Base-by-base conservation (phyloP, 2,888 invertebrate genomes). In the Escarpia spicata region DNA sequence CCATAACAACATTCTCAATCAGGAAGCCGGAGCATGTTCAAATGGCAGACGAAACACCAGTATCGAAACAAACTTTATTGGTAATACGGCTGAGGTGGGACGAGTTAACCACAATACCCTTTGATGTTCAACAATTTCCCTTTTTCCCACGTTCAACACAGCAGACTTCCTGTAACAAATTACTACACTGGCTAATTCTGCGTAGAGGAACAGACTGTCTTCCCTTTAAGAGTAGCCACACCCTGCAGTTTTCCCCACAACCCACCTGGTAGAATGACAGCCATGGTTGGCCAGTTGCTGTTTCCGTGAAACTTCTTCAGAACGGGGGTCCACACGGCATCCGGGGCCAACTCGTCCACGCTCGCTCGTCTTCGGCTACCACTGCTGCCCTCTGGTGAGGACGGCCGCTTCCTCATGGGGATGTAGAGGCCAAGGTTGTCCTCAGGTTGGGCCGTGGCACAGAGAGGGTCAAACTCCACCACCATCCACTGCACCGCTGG, bases 371-470 rank as follows among this genome's bases (percentile, higher is more conserved):
- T 43, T 26, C 43, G 89, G 75, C 92, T 44, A 94, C 37, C 90
- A 92, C 93, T 75, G 93, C 93, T 58, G 91, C 90, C 37, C 90
- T 91, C 43, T 91, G 37, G 92, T n/a, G 91, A 19, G 91, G 26
- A 75, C 43, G 37, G 60, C 3, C 37, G n/a, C 19, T n/a, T 26
- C 43, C 93, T 90, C 58, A 93, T 90, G 0, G 97, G 97, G 90
- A 97, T 96, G 94, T 96, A 97, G 90, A 97, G 95, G 95, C 97
- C 97, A 1, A 97, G 96, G 31, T 98, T 98, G 97, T 99, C 99
- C 97, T 99, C 99, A 0, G 98, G 98, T 97, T 99, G 99, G 1
- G 98, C 98, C 0, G 99, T 99, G 92, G 98, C 98, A 96, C 99
- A 99, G 93, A 98, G 98, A 0, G 98, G 97, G 96, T 99, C 99